A percentile compares a stretch with the other conserved stretches of the same genome.
Conservation (phyloP, 2,797 vertebrate species). For the Sebastolobus altivelis region DNA sequence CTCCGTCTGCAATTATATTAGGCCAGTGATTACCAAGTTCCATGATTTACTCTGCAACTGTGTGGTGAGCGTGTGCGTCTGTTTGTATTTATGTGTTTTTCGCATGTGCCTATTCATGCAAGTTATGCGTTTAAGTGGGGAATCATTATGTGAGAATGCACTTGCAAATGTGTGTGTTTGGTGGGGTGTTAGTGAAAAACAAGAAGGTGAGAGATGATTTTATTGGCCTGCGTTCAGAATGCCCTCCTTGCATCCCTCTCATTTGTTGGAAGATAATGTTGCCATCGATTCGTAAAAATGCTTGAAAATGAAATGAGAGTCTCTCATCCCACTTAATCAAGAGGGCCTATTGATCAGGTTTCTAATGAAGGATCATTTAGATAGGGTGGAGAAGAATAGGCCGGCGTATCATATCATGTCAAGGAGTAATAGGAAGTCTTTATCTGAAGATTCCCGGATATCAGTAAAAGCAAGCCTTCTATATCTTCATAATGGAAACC, state of each 20-base stretch:
- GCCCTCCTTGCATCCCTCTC: slow-evolving; percentile 91
- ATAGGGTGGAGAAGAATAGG: slow-evolving; percentile 82
- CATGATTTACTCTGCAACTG: slow-evolving; percentile 91
- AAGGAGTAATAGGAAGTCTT: slow-evolving; percentile 83
- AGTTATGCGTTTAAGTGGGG: slow-evolving; percentile 63
- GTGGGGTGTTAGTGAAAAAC: slow-evolving; percentile 57
- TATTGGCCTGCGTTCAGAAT: slow-evolving; percentile 88
- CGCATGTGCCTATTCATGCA: slow-evolving; percentile 32
- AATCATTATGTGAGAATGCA: background rate
- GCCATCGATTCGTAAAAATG: slow-evolving; percentile 97
- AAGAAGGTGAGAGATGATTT: slow-evolving; percentile 85
- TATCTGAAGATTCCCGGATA: slow-evolving; percentile 83
- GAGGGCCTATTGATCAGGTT: slow-evolving; percentile 89
- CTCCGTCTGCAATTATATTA: slow-evolving; percentile 93
- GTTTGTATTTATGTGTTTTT: slow-evolving; percentile 48
- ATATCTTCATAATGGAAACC: slow-evolving; percentile 71
- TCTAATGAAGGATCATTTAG: slow-evolving; percentile 87
- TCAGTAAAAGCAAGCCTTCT: slow-evolving; percentile 64
- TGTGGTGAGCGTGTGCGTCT: slow-evolving; percentile 57
- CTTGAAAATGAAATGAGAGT: slow-evolving; percentile 96
- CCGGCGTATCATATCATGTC: slow-evolving; percentile 82
- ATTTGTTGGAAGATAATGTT: slow-evolving; percentile 95
- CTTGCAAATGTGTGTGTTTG: slow-evolving; percentile 9
- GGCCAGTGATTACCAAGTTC: slow-evolving; percentile 91
- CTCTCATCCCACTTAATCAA: slow-evolving; percentile 92